These are phyloP conservation scores for Parnassius smintheus DNA, from an alignment of 2,888 invertebrate species.

Conservation along the genomic window DNA sequence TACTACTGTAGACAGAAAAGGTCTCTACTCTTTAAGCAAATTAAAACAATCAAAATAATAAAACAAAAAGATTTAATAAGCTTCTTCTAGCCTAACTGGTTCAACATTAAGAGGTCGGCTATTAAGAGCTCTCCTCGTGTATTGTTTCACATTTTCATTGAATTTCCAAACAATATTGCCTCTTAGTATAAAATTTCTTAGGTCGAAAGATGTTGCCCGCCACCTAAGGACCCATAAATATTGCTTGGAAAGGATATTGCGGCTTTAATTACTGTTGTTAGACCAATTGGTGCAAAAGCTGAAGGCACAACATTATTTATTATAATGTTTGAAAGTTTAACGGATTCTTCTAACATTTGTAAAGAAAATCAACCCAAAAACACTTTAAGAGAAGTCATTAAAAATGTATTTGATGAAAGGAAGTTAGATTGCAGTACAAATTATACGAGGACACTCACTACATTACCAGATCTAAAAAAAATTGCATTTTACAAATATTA, in stretches of 20 bases:
- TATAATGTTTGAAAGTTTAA: neutral
- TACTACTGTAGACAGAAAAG: no score
- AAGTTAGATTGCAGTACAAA: no score
- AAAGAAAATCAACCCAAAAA: slow-evolving; percentile 2
- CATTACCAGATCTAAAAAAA: no score
- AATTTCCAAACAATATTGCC: neutral
- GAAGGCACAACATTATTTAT: slow-evolving; percentile 1
- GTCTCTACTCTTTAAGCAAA: no score
- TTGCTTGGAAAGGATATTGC: slow-evolving; percentile 5
- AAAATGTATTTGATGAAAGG: no score
- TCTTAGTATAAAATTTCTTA: slow-evolving; percentile 1
- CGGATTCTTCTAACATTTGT: slow-evolving; percentile 1
- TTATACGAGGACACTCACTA: no score
- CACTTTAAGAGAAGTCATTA: neutral
- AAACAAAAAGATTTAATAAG: no score
- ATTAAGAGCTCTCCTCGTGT: neutral
- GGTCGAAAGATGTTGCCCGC: slow-evolving; percentile 11
- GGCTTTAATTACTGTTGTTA: slow-evolving; percentile 10
- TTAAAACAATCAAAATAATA: no score
- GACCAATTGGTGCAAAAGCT: slow-evolving; percentile 12
- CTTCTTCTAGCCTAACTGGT: no score
- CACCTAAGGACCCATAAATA: slow-evolving; percentile 1
- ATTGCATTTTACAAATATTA: no score
- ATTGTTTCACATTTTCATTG: neutral
- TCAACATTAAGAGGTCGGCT: neutral